phyloP scores from a whole-genome alignment of 92 coral and sea anemone genomes.

The Palythoa grandiflora region DNA sequence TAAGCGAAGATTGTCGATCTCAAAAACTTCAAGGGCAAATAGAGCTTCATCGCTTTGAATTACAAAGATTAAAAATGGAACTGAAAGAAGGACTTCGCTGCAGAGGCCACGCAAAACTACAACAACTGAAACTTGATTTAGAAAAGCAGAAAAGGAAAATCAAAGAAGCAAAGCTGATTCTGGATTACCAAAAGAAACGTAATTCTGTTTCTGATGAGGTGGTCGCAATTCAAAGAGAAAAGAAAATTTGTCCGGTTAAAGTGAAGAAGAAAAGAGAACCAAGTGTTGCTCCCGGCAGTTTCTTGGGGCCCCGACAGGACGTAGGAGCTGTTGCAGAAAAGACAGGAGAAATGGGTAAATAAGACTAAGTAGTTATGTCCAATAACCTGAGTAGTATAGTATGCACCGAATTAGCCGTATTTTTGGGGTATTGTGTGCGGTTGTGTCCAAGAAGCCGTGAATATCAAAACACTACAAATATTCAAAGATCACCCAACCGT shows the following conservation, averaged over 20 bases:
- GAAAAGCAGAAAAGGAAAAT: not conserved
- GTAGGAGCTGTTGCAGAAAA: not conserved
- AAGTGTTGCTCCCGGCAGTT: not conserved
- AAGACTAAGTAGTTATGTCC: not conserved
- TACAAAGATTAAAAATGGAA: constrained; percentile 7
- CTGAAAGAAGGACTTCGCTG: not conserved
- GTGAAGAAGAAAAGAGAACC: constrained; percentile 40
- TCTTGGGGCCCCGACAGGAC: not conserved
- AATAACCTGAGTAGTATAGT: no score
- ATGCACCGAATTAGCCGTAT: no score
- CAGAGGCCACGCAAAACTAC: not conserved
- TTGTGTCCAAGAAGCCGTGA: no score
- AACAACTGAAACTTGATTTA: constrained; percentile 3
- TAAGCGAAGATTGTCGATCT: not conserved
- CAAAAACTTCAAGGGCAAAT: not conserved
- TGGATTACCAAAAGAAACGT: not conserved
- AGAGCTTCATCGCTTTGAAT: not conserved
- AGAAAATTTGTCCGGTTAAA: constrained; percentile 45
- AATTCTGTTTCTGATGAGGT: constrained; percentile 23
- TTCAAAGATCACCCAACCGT: no score
- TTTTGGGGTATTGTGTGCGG: no score
- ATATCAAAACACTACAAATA: no score
- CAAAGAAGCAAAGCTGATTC: not conserved
- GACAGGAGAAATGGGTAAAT: not conserved
- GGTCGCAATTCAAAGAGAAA: constrained; percentile 28